Evolutionary conservation across 1,140 invertebrate species (phyloP), one percentile per base, ranked within the genome.

Genomic region (Mamestra configurata): DNA sequence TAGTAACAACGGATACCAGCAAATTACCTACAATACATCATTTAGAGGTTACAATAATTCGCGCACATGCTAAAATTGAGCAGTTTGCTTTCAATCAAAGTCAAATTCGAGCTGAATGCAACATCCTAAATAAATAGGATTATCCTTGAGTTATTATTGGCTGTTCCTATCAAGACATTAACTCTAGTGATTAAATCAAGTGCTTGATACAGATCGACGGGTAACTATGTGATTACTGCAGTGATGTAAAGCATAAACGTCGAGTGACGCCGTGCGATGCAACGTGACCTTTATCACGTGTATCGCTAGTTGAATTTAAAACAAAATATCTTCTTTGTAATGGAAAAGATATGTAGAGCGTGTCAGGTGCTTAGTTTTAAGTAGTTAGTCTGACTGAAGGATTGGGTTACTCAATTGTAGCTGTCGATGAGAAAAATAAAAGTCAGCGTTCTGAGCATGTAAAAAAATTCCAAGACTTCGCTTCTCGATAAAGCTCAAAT

Each of bases 161-260:
- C 82, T 73, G 57, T 61, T 82, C 81, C 80, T 86, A 85, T 87
- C 83, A 85, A 81, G 83, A 86, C 84, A 86, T 89, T 87, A 86
- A 84, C 85, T 90, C 82, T 87, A 80, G 83, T 82, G 88, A 92
- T 92, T 88, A 90, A 88, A 91, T 92, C 84, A 86, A 91, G 89
- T 86, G 88, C 53, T 82, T 84, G 80, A 86, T 89, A 91, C 88
- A 87, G 87, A 90, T 87, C 84, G 84, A 80, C 75, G 78, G 79
- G 77, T 90, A 86, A 90, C 88, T 86, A 90, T 85, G 83, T 76
- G 81, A 53, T 64, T 43, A 73, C 71, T 77, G 57, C 46, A 37
- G 53, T 70, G 61, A 53, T 66, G 49, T 59, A 84, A 86, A 68
- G 79, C 79, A 82, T 82, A 86, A 83, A 73, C 82, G 61, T 20